phyloP scores from a whole-genome alignment of 2,797 vertebrate species.

The Cynodonichthys magdalenae region DNA sequence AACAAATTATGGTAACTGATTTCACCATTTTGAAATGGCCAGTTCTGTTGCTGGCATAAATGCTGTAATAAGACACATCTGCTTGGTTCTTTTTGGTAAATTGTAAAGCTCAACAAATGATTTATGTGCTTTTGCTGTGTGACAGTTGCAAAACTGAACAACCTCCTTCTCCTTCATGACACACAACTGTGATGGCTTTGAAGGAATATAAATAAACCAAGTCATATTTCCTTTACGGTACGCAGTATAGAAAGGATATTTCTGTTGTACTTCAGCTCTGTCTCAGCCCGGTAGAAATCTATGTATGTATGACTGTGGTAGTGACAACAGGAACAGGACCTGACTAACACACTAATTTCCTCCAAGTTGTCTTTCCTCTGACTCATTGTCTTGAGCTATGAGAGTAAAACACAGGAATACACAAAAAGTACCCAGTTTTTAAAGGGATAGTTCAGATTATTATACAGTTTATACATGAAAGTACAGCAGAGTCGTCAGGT shows the following conservation, averaged over 20 bases:
- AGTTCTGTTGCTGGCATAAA: background rate
- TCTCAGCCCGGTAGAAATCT: background rate
- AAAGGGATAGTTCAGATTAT: no score
- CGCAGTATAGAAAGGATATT: background rate
- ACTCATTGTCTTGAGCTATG: constrained; percentile 55
- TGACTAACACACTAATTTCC: constrained; percentile 73
- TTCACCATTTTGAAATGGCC: background rate
- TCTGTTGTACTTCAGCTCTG: background rate
- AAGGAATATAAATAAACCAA: background rate
- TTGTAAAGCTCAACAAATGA: background rate
- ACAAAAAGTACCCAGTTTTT: constrained; percentile 8
- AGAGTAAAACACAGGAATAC: constrained; percentile 28
- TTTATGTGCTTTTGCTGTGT: no score
- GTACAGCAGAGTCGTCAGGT: no score
- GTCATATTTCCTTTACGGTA: background rate
- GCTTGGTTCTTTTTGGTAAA: background rate
- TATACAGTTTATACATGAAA: no score
- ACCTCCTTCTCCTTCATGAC: background rate
- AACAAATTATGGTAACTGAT: background rate
- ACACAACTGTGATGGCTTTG: background rate
- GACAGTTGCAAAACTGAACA: background rate
- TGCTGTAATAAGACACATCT: background rate
- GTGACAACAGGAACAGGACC: constrained; percentile 71
- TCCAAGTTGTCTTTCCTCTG: constrained; percentile 73
- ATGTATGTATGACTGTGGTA: constrained; percentile 25